These are phyloP conservation scores for Sturnira hondurensis DNA, from an alignment of 2,113 vertebrate species.

Conservation along the genomic window DNA sequence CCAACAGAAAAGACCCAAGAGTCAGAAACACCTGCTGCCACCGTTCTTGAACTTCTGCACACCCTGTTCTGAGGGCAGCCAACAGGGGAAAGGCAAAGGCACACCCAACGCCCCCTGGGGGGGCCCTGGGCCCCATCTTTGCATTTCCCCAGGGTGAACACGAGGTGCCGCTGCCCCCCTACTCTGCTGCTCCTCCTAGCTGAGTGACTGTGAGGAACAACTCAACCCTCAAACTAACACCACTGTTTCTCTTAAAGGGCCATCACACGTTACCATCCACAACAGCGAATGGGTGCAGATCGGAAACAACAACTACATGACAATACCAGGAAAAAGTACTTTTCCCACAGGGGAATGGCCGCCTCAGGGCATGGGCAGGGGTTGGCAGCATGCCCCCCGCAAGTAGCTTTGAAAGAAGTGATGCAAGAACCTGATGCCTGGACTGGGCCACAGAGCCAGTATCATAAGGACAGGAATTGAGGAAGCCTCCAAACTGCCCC, in stretches of 20 bases:
- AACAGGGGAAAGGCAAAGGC: background rate
- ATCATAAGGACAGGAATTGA: background rate
- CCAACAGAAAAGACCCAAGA: background rate
- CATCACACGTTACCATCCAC: fast-evolving
- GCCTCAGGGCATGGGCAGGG: background rate
- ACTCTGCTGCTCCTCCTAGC: background rate
- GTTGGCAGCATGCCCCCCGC: fast-evolving
- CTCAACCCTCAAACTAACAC: background rate
- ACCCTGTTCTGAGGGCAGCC: background rate
- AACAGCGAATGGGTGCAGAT: background rate
- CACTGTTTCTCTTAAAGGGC: slow-evolving; percentile 45
- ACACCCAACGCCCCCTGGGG: background rate
- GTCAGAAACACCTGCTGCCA: background rate
- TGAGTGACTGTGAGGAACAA: too few relatives aligned
- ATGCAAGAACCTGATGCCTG: background rate
- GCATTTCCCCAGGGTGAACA: background rate
- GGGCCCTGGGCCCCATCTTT: background rate
- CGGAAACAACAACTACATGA: background rate
- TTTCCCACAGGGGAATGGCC: fast-evolving
- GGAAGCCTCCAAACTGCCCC: background rate
- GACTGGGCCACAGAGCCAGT: background rate
- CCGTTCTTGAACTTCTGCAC: background rate
- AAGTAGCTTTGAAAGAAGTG: background rate
- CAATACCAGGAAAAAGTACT: background rate
- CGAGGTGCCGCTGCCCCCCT: background rate